A percentile compares a stretch with the other conserved stretches of the same genome.
These are phyloP conservation scores for Gisinianus flammeolus DNA, from an alignment of 2,888 invertebrate genomes.

Conservation along the genomic window DNA sequence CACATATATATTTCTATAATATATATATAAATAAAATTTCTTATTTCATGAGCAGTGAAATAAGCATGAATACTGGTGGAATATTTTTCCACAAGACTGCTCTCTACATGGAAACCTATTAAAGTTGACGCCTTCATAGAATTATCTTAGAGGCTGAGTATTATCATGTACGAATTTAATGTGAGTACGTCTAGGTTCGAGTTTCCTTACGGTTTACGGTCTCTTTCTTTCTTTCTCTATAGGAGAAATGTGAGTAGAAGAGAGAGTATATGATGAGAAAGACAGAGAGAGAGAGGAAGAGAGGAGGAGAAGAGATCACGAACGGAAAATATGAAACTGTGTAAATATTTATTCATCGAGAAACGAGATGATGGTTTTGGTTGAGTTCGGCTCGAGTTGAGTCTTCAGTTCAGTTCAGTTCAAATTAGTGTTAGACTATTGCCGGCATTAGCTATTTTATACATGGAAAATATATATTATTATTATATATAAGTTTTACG, in stretches of 20 bases:
- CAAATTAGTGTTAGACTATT: too few relatives aligned
- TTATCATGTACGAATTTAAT: conserved; percentile 5
- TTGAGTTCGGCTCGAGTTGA: not conserved
- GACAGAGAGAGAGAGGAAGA: not conserved
- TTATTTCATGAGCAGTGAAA: too few relatives aligned
- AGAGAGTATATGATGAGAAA: not conserved
- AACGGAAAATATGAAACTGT: conserved; percentile 25
- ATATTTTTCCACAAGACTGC: not conserved
- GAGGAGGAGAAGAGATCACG: conserved; percentile 6
- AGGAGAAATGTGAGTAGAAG: not conserved
- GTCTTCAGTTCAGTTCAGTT: not conserved
- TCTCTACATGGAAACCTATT: not conserved
- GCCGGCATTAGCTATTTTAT: not conserved
- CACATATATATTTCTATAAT: too few relatives aligned
- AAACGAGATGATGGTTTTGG: conserved; percentile 10
- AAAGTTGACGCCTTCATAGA: conserved; percentile 5
- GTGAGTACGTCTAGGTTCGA: not conserved
- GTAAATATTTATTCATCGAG: conserved; percentile 30
- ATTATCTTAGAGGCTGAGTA: not conserved
- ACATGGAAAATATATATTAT: too few relatives aligned
- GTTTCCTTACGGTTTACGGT: too few relatives aligned
- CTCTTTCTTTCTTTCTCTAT: not conserved
- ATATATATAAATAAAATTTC: too few relatives aligned
- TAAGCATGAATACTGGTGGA: too few relatives aligned
- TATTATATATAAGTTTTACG: too few relatives aligned